Conservation (phyloP, 2,113 vertebrate genomes). For the Peromyscus maniculatus region DNA sequence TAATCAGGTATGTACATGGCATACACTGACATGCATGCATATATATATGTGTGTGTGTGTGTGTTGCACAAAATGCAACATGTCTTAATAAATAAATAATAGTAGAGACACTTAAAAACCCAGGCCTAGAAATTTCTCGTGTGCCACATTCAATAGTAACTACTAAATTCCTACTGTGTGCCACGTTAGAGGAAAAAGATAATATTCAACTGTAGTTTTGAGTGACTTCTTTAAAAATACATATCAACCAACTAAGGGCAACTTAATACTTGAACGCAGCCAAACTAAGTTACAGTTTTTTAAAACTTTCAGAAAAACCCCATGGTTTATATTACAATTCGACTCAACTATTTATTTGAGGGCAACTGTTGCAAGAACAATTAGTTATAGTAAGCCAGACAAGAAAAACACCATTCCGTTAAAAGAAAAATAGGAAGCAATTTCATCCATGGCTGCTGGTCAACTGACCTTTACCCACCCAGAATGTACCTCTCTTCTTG, state of each 20-base stretch:
- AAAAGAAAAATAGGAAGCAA: slow-evolving; percentile 11
- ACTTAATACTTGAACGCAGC: slow-evolving; percentile 12
- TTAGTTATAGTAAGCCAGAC: background rate
- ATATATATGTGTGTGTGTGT: too few relatives aligned
- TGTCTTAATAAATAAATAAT: background rate
- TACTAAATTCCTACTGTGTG: slow-evolving; percentile 31
- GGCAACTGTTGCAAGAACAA: background rate
- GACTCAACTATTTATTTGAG: slow-evolving; percentile 3
- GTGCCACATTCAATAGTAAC: slow-evolving; percentile 46
- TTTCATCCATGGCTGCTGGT: background rate
- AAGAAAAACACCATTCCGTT: background rate
- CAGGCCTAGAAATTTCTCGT: background rate
- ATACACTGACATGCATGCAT: background rate
- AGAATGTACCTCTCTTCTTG: background rate
- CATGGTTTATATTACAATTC: background rate
- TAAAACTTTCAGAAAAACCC: slow-evolving; percentile 23
- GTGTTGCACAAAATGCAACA: too few relatives aligned
- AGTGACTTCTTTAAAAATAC: slow-evolving; percentile 47
- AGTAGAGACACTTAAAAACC: background rate
- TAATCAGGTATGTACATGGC: too few relatives aligned
- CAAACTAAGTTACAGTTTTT: slow-evolving; percentile 38
- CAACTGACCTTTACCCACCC: background rate
- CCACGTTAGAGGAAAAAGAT: background rate
- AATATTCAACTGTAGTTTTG: background rate
- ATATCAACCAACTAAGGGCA: background rate